Base-by-base conservation (phyloP, 2,888 invertebrate genomes). In the Parnassius orleans region DNA sequence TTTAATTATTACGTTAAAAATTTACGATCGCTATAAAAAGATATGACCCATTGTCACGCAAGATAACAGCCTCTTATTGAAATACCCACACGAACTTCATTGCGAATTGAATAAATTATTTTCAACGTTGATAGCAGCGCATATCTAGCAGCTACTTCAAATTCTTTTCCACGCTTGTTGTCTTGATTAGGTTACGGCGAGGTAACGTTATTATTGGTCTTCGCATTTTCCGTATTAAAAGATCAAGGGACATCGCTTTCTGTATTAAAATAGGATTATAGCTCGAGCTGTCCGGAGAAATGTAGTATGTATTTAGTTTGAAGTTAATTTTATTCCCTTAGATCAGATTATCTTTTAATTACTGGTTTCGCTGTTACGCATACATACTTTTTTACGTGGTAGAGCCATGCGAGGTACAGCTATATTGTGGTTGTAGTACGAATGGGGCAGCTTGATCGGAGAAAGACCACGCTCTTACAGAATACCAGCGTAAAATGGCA, bases 51-150 rank as follows among this genome's bases (percentile, higher is more conserved):
- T 64, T 64, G 60, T 50, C 63, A 64, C 51, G 57, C 43, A 60
- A 64, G 57, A 64, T 64, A 63, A 51, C 59, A 53, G 57, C 56
- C 43, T 50, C 63, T 60, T 60, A 57, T 64, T 64, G 60, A 57
- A 60, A 64, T 57, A 46, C 50, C 60, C 46, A 33, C 63, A 64
- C 60, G 63, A 53, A 60, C 48, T 50, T 56, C 56, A 63, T 55
- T 59, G 46, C 46, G 44, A 19, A 24, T 42, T 14, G 47, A 52
- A 47, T 59, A 51, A 59, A 60, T 56, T 56, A 63, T 60, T 63
- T 60, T 46, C 44, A 51, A n/a, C 14, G 24, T 62, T 43, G 15
- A 53, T 48, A 53, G n/a, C 41, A 42, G 11, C 12, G n/a, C n/a
- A 11, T 12, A 19, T 42, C 46, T 42, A 51, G 15, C 46, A 14